These are phyloP conservation scores for Tenualosa thibaudeaui DNA, from an alignment of 2,797 vertebrate species.

Conservation along the genomic window DNA sequence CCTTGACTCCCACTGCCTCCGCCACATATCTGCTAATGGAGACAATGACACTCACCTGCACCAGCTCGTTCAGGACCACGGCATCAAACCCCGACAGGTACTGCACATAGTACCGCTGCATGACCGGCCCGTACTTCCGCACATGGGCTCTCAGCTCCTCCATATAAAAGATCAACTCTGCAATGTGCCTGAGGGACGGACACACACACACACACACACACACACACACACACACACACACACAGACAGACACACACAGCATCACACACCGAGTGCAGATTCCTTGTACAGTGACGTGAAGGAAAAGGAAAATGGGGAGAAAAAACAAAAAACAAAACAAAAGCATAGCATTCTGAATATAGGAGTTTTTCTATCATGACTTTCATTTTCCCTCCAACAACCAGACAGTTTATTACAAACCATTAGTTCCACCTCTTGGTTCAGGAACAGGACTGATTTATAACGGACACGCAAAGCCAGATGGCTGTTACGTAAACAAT, in stretches of 20 bases:
- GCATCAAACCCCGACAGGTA: constrained; percentile 97
- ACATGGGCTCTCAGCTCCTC: constrained; percentile 96
- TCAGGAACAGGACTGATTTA: neutral
- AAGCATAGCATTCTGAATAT: neutral
- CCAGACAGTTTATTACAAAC: constrained; percentile 11
- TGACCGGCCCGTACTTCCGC: constrained; percentile 93
- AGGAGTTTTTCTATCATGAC: neutral
- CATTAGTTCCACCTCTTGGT: constrained; percentile 20
- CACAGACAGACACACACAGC: neutral
- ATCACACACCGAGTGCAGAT: neutral
- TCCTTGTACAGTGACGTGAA: neutral
- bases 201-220: constrained; percentile 15
- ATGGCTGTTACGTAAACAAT: neutral
- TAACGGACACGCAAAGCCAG: neutral
- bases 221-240: neutral
- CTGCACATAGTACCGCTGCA: constrained; percentile 98
- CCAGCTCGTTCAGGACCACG: constrained; percentile 96
- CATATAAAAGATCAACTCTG: constrained; percentile 99
- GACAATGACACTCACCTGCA: constrained; percentile 80
- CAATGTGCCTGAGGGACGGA: constrained; percentile 83
- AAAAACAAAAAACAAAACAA: neutral
- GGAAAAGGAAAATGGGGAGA: too few relatives aligned
- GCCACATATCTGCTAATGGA: neutral
- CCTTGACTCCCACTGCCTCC: neutral
- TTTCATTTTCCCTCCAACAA: neutral